Conservation (phyloP, 2,888 invertebrate species). For the Eilema griseolum region DNA sequence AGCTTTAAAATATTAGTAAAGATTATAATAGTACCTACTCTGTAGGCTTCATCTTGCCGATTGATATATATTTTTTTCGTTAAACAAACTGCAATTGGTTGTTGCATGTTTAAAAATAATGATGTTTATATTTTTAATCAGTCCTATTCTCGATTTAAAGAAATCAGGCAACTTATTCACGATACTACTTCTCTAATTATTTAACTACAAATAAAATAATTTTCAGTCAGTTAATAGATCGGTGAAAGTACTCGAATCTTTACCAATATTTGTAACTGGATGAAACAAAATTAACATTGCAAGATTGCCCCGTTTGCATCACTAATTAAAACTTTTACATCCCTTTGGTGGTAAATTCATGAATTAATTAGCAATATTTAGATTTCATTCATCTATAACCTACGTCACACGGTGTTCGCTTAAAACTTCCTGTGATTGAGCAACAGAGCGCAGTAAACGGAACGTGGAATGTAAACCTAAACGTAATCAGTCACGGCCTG, state of each 20-base stretch:
- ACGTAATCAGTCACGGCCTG: constrained; percentile 49
- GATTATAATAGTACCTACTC: no score
- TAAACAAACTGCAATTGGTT: no score
- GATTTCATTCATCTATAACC: constrained; percentile 27
- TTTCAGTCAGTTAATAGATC: no score
- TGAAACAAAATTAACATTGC: background rate
- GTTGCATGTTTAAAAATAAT: background rate
- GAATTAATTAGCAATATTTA: constrained; percentile 26
- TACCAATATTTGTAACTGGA: background rate
- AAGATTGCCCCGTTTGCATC: background rate
- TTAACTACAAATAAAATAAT: no score
- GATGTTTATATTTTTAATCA: no score
- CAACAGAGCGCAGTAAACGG: constrained; percentile 42
- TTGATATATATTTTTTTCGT: no score
- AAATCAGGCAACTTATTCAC: no score
- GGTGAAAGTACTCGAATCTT: no score
- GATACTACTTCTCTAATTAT: no score
- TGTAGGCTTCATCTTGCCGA: no score
- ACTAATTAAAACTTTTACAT: background rate
- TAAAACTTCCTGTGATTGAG: constrained; percentile 34
- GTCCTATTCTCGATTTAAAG: no score
- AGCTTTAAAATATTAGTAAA: no score
- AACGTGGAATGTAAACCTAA: constrained; percentile 46
- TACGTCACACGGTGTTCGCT: constrained; percentile 17
- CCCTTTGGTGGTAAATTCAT: background rate